Evolutionary conservation across 2,888 invertebrate species (phyloP).

Genomic region (Tryphoninae sp.): DNA sequence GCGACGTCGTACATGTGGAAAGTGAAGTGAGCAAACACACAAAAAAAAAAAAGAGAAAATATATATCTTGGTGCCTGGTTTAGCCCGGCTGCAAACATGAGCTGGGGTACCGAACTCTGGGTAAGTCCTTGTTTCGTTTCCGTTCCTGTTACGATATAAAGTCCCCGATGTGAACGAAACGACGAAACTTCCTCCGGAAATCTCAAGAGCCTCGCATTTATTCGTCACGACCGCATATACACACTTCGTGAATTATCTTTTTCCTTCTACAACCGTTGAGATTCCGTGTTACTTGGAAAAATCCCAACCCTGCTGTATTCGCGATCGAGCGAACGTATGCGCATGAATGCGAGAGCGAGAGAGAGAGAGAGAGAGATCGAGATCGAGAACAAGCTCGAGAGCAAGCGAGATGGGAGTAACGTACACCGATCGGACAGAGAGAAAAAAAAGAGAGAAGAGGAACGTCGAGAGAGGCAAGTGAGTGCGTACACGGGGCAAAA

Average conservation of each 20-base stretch:
- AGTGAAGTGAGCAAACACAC: slow-evolving; percentile 53
- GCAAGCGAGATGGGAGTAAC: slow-evolving; percentile 5
- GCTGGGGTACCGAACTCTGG: slow-evolving; percentile 82
- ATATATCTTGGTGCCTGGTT: slow-evolving; percentile 71
- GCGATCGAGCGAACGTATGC: slow-evolving; percentile 6
- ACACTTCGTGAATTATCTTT: slow-evolving; percentile 14
- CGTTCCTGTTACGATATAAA: slow-evolving; percentile 11
- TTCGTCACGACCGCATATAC: slow-evolving; percentile 1
- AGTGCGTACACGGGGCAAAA: slow-evolving; percentile 36
- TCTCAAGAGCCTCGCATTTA: neutral
- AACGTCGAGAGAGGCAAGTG: slow-evolving; percentile 43
- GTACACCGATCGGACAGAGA: slow-evolving; percentile 11
- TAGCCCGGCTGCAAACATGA: slow-evolving; percentile 79
- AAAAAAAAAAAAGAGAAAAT: slow-evolving; percentile 39
- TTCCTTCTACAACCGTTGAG: neutral
- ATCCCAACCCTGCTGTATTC: too few species aligned
- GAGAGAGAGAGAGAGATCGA: slow-evolving; percentile 3
- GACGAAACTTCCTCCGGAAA: neutral
- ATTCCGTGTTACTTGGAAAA: too few species aligned
- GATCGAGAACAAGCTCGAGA: neutral
- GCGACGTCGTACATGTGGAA: slow-evolving; percentile 62
- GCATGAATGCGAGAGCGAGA: neutral
- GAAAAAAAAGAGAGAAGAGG: slow-evolving; percentile 38
- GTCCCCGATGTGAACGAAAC: slow-evolving; percentile 11
- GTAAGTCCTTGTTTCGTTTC: slow-evolving; percentile 74